phyloP scores from a whole-genome alignment of 1,140 invertebrate genomes.

The Agrilus planipennis region DNA sequence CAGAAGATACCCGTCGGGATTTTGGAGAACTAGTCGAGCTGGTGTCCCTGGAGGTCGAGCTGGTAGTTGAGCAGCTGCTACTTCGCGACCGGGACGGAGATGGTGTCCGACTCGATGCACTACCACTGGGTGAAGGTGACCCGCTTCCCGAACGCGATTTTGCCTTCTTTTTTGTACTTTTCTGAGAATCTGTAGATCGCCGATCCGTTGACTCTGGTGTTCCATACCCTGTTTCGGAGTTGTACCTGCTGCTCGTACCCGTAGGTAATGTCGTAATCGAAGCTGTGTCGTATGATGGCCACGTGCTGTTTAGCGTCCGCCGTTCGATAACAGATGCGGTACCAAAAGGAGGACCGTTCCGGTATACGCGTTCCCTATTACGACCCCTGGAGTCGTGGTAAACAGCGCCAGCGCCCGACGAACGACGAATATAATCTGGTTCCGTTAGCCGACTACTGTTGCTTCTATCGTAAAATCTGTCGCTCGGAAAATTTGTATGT shows the following conservation, averaged over 20 bases:
- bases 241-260: conserved; percentile 27
- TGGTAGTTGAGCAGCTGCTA: conserved; percentile 34
- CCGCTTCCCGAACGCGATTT: conserved; percentile 39
- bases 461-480: conserved; percentile 38
- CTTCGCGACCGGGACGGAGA: conserved; percentile 40
- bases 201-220: conserved; percentile 26
- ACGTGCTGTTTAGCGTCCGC: conserved; percentile 34
- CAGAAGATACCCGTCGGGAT: conserved; percentile 32
- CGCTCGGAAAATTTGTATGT: conserved; percentile 19
- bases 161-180: conserved; percentile 33
- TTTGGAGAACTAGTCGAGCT: conserved; percentile 30
- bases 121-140: conserved; percentile 35
- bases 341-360: conserved; percentile 41
- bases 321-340: conserved; percentile 36
- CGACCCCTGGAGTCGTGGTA: conserved; percentile 27
- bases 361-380: conserved; percentile 33
- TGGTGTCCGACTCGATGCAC: conserved; percentile 40
- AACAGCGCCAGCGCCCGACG: conserved; percentile 17
- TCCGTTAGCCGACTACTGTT: conserved; percentile 23
- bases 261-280: conserved; percentile 14
- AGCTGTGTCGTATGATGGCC: conserved; percentile 22
- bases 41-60: conserved; percentile 26
- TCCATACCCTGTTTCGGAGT: conserved; percentile 30
- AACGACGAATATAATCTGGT: conserved; percentile 28
- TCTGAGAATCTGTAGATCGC: conserved; percentile 20